These are phyloP conservation scores for honey bee (Apis mellifera) DNA, from an alignment of 1,140 invertebrate genomes.

Conservation along the genomic window DNA sequence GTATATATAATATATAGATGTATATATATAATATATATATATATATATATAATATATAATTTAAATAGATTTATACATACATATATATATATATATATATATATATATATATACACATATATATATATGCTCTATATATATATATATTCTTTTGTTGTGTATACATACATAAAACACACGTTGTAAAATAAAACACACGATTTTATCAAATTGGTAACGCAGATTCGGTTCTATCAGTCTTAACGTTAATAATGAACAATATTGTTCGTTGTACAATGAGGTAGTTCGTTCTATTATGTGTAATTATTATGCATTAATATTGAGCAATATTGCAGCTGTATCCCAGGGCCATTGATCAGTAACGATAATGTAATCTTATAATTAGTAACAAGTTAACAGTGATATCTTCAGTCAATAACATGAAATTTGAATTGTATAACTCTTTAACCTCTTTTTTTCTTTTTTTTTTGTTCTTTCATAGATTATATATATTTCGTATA, in stretches of 20 bases:
- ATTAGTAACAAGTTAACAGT: slow-evolving; percentile 69
- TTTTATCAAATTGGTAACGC: slow-evolving; percentile 16
- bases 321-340: slow-evolving; percentile 76
- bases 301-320: slow-evolving; percentile 52
- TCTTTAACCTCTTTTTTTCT: neutral
- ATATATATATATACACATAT: slow-evolving; percentile 8
- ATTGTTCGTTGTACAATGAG: slow-evolving; percentile 56
- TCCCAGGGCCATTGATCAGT: slow-evolving; percentile 68
- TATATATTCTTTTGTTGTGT: neutral
- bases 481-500: slow-evolving; percentile 13
- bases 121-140: slow-evolving; percentile 21
- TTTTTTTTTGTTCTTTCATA: neutral
- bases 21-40: slow-evolving; percentile 12
- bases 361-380: slow-evolving; percentile 58
- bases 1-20: neutral
- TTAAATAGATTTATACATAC: slow-evolving; percentile 5
- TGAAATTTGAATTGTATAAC: slow-evolving; percentile 38
- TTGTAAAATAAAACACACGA: slow-evolving; percentile 22
- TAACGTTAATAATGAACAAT: slow-evolving; percentile 53
- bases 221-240: slow-evolving; percentile 58
- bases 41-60: neutral
- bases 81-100: slow-evolving; percentile 14
- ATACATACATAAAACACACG: slow-evolving; percentile 18
- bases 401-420: slow-evolving; percentile 67
- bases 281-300: slow-evolving; percentile 48